phyloP scores from a whole-genome alignment of 1,140 invertebrate species.

The Diplogasteroides magnus region DNA sequence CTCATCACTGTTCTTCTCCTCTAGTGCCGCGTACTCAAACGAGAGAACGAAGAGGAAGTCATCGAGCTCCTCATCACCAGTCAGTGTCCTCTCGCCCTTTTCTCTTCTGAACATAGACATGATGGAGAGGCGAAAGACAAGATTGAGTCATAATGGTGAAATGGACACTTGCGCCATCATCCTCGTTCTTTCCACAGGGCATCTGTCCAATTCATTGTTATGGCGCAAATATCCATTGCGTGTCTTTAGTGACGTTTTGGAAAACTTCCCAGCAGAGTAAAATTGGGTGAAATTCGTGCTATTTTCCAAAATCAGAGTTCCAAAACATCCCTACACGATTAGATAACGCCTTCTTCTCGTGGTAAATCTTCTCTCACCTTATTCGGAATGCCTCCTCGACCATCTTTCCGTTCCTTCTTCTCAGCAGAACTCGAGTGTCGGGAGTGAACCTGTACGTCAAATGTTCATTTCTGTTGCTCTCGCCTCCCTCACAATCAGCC shows the following conservation, averaged over 20 bases:
- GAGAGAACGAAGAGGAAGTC: slow-evolving; percentile 38
- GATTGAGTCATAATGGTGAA: too few species aligned
- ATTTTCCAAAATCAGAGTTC: too few species aligned
- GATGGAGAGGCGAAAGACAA: too few species aligned
- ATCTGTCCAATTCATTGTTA: too few species aligned
- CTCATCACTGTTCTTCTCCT: background rate
- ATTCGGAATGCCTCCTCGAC: background rate
- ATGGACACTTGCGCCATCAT: too few species aligned
- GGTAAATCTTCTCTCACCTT: background rate
- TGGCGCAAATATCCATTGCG: too few species aligned
- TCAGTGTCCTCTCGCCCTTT: slow-evolving; percentile 25
- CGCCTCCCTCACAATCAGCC: background rate
- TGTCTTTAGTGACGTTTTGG: too few species aligned
- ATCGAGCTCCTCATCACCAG: slow-evolving; percentile 41
- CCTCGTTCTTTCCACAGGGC: too few species aligned
- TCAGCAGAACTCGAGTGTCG: background rate
- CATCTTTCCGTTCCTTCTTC: background rate
- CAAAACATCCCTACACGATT: too few species aligned
- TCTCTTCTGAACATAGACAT: slow-evolving; percentile 33
- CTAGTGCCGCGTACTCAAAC: slow-evolving; percentile 35
- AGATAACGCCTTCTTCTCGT: too few species aligned
- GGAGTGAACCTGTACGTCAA: background rate
- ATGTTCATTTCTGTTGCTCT: background rate
- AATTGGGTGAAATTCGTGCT: too few species aligned
- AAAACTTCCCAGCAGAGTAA: too few species aligned